Evolutionary conservation across 2,113 vertebrate species (phyloP).

Genomic region (Nibea coibor): DNA sequence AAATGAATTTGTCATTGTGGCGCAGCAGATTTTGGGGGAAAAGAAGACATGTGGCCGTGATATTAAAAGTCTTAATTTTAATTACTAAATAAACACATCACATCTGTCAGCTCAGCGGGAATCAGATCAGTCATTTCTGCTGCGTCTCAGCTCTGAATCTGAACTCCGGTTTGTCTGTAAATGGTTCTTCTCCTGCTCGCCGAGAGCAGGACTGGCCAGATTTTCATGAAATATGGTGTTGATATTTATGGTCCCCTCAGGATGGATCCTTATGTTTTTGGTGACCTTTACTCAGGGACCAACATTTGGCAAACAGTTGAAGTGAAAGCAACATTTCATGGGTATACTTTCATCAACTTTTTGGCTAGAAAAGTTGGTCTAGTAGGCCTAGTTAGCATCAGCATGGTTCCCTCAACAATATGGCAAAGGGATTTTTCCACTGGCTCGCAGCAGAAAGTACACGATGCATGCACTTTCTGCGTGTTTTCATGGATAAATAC

Average conservation of each 20-base stretch:
- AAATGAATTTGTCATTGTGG: constrained; percentile 36
- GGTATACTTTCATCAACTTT: background rate
- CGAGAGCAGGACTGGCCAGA: background rate
- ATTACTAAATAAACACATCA: constrained; percentile 32
- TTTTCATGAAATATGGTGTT: background rate
- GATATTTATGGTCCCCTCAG: background rate
- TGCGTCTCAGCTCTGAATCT: background rate
- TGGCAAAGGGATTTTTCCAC: too few species aligned
- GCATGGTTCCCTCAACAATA: too few species aligned
- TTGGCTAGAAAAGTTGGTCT: background rate
- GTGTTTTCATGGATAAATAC: too few species aligned
- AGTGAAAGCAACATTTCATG: background rate
- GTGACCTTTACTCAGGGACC: background rate
- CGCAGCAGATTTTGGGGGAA: constrained; percentile 19
- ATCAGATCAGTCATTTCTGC: background rate
- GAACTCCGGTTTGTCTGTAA: background rate
- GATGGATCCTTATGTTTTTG: background rate
- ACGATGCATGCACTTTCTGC: too few species aligned
- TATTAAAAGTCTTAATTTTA: constrained; percentile 38
- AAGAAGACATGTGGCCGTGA: constrained; percentile 15
- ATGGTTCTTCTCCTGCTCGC: background rate
- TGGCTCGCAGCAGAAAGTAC: too few species aligned
- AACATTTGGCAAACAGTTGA: background rate
- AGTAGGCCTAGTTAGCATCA: too few species aligned
- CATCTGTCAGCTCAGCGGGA: constrained; percentile 29